Conservation (phyloP, 1,140 invertebrate genomes). For the Coptotermes formosanus region DNA sequence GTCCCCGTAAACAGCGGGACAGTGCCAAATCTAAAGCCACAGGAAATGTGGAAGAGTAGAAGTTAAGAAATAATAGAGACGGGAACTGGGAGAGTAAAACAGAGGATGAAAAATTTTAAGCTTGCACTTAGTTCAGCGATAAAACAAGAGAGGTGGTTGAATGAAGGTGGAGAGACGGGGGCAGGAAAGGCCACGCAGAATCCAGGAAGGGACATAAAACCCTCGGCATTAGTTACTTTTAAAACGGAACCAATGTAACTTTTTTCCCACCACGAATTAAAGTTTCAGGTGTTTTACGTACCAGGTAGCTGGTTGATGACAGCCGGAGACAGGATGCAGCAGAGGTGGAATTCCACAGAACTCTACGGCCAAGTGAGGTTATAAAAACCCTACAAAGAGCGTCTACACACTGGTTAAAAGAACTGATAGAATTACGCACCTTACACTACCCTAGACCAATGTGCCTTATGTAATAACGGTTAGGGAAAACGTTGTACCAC, state of each 20-base stretch:
- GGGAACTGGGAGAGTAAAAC: background rate
- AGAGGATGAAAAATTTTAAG: background rate
- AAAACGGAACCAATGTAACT: background rate
- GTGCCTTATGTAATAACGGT: no score
- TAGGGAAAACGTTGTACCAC: no score
- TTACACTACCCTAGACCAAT: no score
- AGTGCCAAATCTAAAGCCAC: background rate
- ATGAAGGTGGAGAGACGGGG: background rate
- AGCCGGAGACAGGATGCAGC: no score
- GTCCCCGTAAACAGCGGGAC: no score
- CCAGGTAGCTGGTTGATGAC: background rate
- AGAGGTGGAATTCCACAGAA: no score
- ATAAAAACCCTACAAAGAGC: no score
- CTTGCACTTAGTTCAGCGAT: no score
- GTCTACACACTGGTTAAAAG: no score
- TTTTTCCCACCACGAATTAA: background rate
- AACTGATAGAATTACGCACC: no score
- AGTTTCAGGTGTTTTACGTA: background rate
- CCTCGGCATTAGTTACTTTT: background rate
- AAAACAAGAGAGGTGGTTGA: no score
- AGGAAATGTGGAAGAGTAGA: background rate
- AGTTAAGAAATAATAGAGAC: background rate
- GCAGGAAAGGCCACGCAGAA: background rate
- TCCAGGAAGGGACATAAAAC: background rate
- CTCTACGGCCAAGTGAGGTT: no score